These are phyloP conservation scores for Heteromormyrus szaboi DNA, from an alignment of 2,797 vertebrate species.

Conservation along the genomic window DNA sequence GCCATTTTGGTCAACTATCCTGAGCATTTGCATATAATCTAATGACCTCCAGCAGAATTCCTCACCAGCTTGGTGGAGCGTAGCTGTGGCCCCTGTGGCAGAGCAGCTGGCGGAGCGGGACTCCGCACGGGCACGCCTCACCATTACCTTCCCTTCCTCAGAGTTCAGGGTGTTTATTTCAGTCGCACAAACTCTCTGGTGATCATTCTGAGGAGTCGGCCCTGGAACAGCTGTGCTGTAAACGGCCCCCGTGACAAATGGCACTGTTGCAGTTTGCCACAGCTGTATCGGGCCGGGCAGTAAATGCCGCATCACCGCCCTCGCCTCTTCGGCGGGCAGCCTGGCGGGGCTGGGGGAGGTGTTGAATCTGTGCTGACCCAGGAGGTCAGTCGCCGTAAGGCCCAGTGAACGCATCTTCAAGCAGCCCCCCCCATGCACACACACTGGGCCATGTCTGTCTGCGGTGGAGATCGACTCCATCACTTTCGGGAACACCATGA, in stretches of 20 bases:
- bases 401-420: background rate
- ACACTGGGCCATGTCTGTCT: constrained; percentile 9
- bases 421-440: background rate
- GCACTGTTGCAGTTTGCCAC: constrained; percentile 49
- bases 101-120: background rate
- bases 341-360: constrained; percentile 47
- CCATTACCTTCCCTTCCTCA: constrained; percentile 45
- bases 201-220: constrained; percentile 52
- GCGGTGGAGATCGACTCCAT: constrained; percentile 58
- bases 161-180: constrained; percentile 55
- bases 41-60: background rate
- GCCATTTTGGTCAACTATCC: background rate
- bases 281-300: constrained; percentile 60
- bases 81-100: background rate
- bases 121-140: background rate
- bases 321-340: background rate
- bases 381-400: background rate
- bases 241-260: constrained; percentile 60
- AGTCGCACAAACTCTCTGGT: constrained; percentile 40
- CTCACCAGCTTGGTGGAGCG: background rate
- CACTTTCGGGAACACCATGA: constrained; percentile 59
- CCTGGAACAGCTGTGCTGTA: constrained; percentile 66
- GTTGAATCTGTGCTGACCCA: constrained; percentile 26
- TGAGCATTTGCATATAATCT: background rate
- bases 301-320: constrained; percentile 55